Conservation (phyloP, 1,140 invertebrate genomes). For the Drosophila carrolli region DNA sequence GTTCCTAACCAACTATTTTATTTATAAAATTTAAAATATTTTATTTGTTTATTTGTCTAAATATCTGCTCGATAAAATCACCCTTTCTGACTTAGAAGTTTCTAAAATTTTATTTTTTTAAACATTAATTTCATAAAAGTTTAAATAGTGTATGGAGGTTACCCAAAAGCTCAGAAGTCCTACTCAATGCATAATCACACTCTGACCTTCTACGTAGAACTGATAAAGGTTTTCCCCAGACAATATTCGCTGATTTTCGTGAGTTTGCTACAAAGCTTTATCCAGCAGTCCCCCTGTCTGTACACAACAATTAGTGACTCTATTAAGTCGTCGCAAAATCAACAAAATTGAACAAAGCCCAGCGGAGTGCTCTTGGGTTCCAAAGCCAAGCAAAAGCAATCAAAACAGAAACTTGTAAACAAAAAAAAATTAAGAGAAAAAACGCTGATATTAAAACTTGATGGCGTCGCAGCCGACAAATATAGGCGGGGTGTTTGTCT, state of each 20-base stretch:
- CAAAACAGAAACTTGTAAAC: conserved; percentile 63
- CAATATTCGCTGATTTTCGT: conserved; percentile 26
- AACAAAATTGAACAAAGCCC: conserved; percentile 54
- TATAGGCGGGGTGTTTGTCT: conserved; percentile 4
- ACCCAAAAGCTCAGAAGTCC: too few species aligned
- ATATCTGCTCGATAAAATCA: too few species aligned
- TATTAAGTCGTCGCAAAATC: conserved; percentile 55
- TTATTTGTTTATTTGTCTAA: too few species aligned
- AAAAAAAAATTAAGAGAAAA: conserved; percentile 36
- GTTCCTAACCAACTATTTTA: too few species aligned
- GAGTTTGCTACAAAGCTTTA: conserved; percentile 11
- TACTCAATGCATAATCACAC: background rate
- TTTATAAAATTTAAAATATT: too few species aligned
- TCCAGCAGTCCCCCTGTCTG: background rate
- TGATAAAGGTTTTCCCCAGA: conserved; percentile 3
- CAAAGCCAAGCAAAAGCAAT: conserved; percentile 51
- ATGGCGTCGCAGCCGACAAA: conserved; percentile 17
- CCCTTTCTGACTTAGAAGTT: too few species aligned
- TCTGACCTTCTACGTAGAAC: background rate
- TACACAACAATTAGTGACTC: conserved; percentile 65
- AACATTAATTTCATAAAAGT: too few species aligned
- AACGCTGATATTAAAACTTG: conserved; percentile 61
- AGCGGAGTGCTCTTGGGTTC: conserved; percentile 8
- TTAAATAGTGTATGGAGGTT: too few species aligned
- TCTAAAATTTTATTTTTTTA: too few species aligned